A percentile compares a stretch with the other conserved stretches of the same genome.
Evolutionary conservation across 1,140 invertebrate species (phyloP).

Genomic region (Ceratina japonica): DNA sequence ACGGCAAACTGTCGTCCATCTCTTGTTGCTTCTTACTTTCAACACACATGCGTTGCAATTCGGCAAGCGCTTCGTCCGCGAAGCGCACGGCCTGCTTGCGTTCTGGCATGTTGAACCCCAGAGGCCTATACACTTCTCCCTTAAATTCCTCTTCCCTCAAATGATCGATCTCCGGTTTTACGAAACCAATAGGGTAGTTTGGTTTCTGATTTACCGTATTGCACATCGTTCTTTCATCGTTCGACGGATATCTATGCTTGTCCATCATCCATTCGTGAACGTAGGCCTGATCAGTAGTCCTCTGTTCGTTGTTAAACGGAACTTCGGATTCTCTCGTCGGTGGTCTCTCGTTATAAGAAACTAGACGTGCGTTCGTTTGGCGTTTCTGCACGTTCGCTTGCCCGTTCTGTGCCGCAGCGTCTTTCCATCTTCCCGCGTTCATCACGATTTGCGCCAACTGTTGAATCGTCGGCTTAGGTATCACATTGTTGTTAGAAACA

Average conservation of each 20-base stretch:
- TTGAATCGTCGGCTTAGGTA: conserved; percentile 71
- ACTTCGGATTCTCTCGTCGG: neutral
- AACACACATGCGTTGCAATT: conserved; percentile 66
- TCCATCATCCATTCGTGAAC: conserved; percentile 18
- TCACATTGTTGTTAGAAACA: conserved; percentile 23
- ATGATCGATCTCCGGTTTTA: conserved; percentile 27
- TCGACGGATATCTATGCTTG: conserved; percentile 2
- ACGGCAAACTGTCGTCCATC: conserved; percentile 45
- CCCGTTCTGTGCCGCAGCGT: conserved; percentile 50
- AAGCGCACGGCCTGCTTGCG: conserved; percentile 56
- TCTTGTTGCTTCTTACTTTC: conserved; percentile 42
- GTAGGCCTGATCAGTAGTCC: neutral
- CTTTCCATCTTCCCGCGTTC: conserved; percentile 75
- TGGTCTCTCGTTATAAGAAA: conserved; percentile 10
- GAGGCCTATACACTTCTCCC: conserved; percentile 45
- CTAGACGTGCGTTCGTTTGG: neutral
- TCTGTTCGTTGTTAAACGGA: neutral
- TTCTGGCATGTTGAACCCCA: conserved; percentile 58
- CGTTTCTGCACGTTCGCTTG: conserved; percentile 3
- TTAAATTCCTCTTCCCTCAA: conserved; percentile 1
- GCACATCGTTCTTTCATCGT: neutral
- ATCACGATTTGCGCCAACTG: conserved; percentile 74
- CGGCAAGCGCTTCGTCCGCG: conserved; percentile 65
- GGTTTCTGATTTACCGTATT: conserved; percentile 25
- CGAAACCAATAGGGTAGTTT: conserved; percentile 66